Conservation (phyloP, 1,140 invertebrate genomes). For the Zaprionus inermis region DNA sequence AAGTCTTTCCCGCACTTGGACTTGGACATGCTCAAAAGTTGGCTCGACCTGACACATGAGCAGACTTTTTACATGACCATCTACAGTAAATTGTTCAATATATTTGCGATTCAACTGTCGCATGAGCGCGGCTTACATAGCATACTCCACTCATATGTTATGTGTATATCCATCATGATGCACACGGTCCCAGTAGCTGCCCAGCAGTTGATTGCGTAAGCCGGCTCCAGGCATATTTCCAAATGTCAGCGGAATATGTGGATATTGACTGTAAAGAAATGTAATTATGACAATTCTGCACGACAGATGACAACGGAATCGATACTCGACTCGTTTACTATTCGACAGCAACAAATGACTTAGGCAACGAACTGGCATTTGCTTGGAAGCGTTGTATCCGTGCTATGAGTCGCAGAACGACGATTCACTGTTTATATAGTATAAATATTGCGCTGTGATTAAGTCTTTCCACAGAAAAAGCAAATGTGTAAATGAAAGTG, state of each 20-base stretch:
- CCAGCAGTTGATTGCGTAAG: constrained; percentile 69
- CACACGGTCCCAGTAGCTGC: constrained; percentile 35
- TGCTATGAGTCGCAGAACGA: background rate
- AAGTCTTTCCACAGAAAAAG: background rate
- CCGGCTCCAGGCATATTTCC: constrained; percentile 62
- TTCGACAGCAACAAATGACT: constrained; percentile 31
- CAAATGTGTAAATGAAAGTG: constrained; percentile 24
- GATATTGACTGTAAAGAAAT: constrained; percentile 72
- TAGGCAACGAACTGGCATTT: constrained; percentile 40
- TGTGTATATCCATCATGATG: constrained; percentile 71
- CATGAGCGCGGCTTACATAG: constrained; percentile 38
- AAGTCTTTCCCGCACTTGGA: constrained; percentile 10
- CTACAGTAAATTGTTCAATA: constrained; percentile 69
- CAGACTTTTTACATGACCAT: constrained; percentile 69
- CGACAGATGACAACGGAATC: constrained; percentile 60
- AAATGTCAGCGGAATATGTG: constrained; percentile 64
- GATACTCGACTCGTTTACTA: background rate
- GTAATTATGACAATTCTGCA: constrained; percentile 71
- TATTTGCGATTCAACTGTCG: constrained; percentile 71
- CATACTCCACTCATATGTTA: background rate
- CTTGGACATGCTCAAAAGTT: constrained; percentile 44
- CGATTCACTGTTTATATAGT: background rate
- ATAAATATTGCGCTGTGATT: background rate
- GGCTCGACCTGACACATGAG: constrained; percentile 66
- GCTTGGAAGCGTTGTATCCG: background rate